A percentile compares a stretch with the other conserved stretches of the same genome.
Evolutionary conservation across 1,140 invertebrate genomes (phyloP).

Genomic region (Radopholus similis): DNA sequence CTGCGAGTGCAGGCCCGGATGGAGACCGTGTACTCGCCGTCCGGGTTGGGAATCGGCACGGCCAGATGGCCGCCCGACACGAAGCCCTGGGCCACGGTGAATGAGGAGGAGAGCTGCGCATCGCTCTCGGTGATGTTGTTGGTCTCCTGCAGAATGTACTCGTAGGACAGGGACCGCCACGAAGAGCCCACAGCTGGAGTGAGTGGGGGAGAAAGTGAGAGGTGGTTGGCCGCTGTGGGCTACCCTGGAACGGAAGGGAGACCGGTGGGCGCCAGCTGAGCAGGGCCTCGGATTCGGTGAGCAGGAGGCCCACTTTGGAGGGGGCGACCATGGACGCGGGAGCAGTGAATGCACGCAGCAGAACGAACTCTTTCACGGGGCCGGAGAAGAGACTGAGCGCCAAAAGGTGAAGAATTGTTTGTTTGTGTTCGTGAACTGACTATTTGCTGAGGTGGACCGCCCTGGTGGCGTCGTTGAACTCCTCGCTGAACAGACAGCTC

Average conservation of each 20-base stretch:
- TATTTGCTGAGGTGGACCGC: constrained; percentile 39
- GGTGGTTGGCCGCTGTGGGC: background rate
- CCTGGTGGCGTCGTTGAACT: constrained; percentile 25
- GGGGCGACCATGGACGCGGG: constrained; percentile 33
- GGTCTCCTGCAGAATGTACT: constrained; percentile 13
- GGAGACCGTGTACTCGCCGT: constrained; percentile 29
- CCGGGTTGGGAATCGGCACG: constrained; percentile 4
- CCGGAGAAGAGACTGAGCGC: constrained; percentile 27
- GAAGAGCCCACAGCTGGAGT: constrained; percentile 29
- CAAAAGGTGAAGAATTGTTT: background rate
- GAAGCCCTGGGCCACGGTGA: background rate
- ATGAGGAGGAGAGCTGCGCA: background rate
- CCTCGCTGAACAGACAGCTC: constrained; percentile 33
- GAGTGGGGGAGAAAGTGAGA: background rate
- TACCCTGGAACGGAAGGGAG: constrained; percentile 46
- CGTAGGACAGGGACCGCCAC: constrained; percentile 40
- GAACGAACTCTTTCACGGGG: constrained; percentile 34
- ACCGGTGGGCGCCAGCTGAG: constrained; percentile 47
- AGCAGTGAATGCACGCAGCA: constrained; percentile 25
- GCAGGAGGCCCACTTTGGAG: constrained; percentile 34
- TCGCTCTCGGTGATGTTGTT: background rate
- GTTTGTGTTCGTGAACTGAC: constrained; percentile 8
- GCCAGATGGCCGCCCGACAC: constrained; percentile 22
- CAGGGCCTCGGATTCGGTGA: constrained; percentile 29
- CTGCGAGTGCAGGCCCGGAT: constrained; percentile 31